Evolutionary conservation across 2,113 vertebrate species (phyloP).

Genomic region (Etheostoma spectabile): DNA sequence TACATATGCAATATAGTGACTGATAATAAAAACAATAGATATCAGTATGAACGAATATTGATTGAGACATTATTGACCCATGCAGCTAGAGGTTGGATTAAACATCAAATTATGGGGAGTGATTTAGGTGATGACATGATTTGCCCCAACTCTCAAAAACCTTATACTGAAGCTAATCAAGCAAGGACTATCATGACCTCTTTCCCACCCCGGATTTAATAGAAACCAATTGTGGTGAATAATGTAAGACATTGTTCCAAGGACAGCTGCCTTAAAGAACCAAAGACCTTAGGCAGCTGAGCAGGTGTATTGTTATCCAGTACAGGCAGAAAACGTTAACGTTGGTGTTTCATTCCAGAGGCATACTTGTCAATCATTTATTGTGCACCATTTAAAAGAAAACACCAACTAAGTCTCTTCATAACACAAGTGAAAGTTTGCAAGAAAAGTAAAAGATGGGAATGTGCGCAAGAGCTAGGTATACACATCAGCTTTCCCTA

Average conservation of each 20-base stretch:
- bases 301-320: constrained; percentile 2
- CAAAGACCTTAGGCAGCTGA: constrained; percentile 6
- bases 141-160: constrained; percentile 7
- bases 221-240: constrained; percentile 20
- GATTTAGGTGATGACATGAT: constrained; percentile 8
- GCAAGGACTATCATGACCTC: constrained; percentile 6
- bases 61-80: constrained; percentile 1
- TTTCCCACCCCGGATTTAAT: constrained; percentile 20
- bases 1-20: background rate
- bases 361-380: constrained; percentile 28
- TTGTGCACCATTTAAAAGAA: constrained; percentile 15
- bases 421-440: constrained; percentile 8
- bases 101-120: constrained; percentile 15
- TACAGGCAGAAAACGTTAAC: constrained; percentile 14
- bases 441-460: constrained; percentile 8
- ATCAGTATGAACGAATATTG: background rate
- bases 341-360: constrained; percentile 16
- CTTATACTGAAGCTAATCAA: constrained; percentile 30
- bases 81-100: background rate
- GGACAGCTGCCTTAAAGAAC: constrained; percentile 26
- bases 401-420: background rate
- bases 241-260: constrained; percentile 11
- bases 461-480: constrained; percentile 7
- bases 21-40: too few relatives aligned
- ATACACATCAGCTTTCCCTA: constrained; percentile 4